These are phyloP conservation scores for Leucoma salicis DNA, from an alignment of 2,888 invertebrate genomes.

Conservation along the genomic window DNA sequence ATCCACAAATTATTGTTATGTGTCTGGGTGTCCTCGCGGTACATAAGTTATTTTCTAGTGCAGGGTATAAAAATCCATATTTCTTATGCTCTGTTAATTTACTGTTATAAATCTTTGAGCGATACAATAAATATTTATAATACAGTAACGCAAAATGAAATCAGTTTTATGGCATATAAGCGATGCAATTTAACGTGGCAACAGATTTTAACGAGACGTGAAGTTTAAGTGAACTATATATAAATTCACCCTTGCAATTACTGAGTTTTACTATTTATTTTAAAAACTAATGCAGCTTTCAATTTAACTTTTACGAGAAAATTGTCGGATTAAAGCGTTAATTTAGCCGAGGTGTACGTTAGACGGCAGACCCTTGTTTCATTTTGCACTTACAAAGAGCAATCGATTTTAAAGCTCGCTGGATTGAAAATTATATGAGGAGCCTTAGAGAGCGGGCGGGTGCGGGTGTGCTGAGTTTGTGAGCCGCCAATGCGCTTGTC, in stretches of 20 bases:
- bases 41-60: too few relatives aligned
- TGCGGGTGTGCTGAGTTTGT: slow-evolving; percentile 64
- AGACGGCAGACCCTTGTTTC: slow-evolving; percentile 57
- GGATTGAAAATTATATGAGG: slow-evolving; percentile 82
- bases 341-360: slow-evolving; percentile 54
- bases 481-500: slow-evolving; percentile 83
- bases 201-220: slow-evolving; percentile 22
- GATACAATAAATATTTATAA: slow-evolving; percentile 11
- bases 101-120: slow-evolving; percentile 5
- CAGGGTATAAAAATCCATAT: too few relatives aligned
- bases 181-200: slow-evolving; percentile 13
- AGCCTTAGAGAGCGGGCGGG: slow-evolving; percentile 66
- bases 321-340: slow-evolving; percentile 56
- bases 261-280: slow-evolving; percentile 34
- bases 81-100: too few relatives aligned
- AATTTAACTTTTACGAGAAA: slow-evolving; percentile 42
- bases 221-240: slow-evolving; percentile 23
- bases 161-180: slow-evolving; percentile 17
- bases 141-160: slow-evolving; percentile 9
- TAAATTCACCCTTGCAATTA: slow-evolving; percentile 26
- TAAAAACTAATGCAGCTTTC: slow-evolving; percentile 34
- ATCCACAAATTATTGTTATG: too few relatives aligned
- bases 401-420: slow-evolving; percentile 81
- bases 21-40: too few relatives aligned
- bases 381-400: slow-evolving; percentile 78